These are phyloP conservation scores for Hyalella azteca DNA, from an alignment of 2,888 invertebrate species.

Conservation along the genomic window DNA sequence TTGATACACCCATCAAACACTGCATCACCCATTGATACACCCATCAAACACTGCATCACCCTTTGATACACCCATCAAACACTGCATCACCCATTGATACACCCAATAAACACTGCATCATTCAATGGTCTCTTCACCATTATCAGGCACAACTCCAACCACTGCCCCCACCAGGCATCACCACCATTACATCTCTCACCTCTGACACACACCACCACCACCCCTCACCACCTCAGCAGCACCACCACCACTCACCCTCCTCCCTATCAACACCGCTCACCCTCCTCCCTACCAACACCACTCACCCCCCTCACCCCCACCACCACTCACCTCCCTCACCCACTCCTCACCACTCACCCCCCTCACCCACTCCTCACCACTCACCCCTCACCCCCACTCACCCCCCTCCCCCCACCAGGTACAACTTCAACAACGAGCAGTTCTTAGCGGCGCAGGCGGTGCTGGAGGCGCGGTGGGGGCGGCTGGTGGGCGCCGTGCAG, in stretches of 20 bases:
- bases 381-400: neutral
- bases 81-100: too few species aligned
- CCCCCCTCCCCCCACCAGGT: neutral
- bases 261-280: neutral
- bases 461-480: slow-evolving; percentile 50
- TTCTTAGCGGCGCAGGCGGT: slow-evolving; percentile 61
- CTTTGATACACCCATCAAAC: too few species aligned
- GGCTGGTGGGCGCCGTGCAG: slow-evolving; percentile 26
- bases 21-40: too few species aligned
- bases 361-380: neutral
- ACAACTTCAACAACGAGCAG: slow-evolving; percentile 43
- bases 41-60: too few species aligned
- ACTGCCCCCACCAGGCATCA: too few species aligned
- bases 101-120: too few species aligned
- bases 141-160: too few species aligned
- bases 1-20: too few species aligned
- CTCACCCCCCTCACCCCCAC: neutral
- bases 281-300: neutral
- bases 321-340: neutral
- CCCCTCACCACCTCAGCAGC: too few species aligned
- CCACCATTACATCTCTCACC: too few species aligned
- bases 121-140: too few species aligned
- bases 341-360: neutral
- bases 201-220: too few species aligned
- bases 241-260: neutral